A percentile compares a stretch with the other conserved stretches of the same genome.
phyloP scores from a whole-genome alignment of 2,797 vertebrate species.

The Gadopsis marmoratus region DNA sequence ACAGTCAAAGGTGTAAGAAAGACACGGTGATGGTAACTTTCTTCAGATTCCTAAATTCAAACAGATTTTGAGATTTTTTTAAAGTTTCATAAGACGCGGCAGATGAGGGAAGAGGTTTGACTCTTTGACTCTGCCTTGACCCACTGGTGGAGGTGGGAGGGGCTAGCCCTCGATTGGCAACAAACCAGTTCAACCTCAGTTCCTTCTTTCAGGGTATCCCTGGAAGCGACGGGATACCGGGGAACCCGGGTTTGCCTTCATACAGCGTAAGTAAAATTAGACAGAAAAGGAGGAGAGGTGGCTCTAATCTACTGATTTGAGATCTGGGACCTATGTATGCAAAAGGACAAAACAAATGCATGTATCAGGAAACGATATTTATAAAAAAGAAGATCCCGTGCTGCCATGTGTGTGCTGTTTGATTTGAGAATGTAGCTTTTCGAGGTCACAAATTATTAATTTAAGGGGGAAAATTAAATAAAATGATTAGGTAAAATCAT shows the following conservation, averaged over 20 bases:
- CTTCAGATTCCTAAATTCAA: constrained; percentile 7
- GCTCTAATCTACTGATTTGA: constrained; percentile 37
- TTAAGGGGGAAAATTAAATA: not conserved
- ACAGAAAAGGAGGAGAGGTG: constrained; percentile 68
- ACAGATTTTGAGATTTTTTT: constrained; percentile 6
- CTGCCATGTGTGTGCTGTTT: not conserved
- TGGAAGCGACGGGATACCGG: constrained; percentile 94
- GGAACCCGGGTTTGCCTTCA: constrained; percentile 90
- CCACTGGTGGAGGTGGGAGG: constrained; percentile 79
- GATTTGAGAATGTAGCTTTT: not conserved
- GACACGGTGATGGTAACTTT: constrained; percentile 43
- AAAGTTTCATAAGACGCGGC: constrained; percentile 56
- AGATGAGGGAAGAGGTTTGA: constrained; percentile 47
- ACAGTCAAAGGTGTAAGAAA: constrained; percentile 68
- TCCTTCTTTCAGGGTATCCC: constrained; percentile 94
- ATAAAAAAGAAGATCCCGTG: not conserved
- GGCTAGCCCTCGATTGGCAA: constrained; percentile 71
- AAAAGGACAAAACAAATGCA: constrained; percentile 25
- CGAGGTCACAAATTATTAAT: not conserved
- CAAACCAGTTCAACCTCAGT: constrained; percentile 87
- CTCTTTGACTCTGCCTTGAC: constrained; percentile 70
- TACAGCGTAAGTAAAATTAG: constrained; percentile 89
- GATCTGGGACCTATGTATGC: constrained; percentile 25
- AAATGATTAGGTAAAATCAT: too few relatives aligned
- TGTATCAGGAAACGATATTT: constrained; percentile 10